Base-by-base conservation (phyloP, 2,888 invertebrate species). In the Smittia aterrima region DNA sequence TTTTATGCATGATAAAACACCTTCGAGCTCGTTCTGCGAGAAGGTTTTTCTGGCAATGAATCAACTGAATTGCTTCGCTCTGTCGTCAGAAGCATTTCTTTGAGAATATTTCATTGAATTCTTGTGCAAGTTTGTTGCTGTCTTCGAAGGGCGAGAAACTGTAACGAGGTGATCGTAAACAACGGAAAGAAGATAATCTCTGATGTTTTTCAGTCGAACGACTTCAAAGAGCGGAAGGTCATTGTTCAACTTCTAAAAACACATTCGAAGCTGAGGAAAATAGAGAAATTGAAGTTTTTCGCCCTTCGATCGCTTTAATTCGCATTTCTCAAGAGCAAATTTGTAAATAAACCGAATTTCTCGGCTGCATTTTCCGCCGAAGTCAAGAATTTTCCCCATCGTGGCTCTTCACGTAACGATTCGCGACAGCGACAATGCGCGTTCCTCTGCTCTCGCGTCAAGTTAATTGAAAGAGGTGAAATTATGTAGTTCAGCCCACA, bases 311-410 rank as follows among this genome's bases (percentile, higher is more conserved):
- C 32, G 32, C 9, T 32, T 32, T 32, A 32, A 32, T 32, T 32
- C 32, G 32, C 32, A 32, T 32, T 9, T 32, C 32, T 47, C 47
- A 16, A 47, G 11, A 24, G 66, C 38, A 38, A 13, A 66, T 18
- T 66, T 32, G 66, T 38, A 66, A 66, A 66, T 66, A n/a, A 16
- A 38, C 38, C 4, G 16, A 64, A 22, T n/a, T 64, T 64, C 66
- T 13, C 38, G 32, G 2, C 47, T 47, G 16, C 62, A 64, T 25
- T 24, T 64, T 64, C 11, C 62, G 38, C 38, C 38, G 38, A 38
- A 38, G 38, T 38, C 38, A 38, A 38, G 38, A 38, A 38, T 38
- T 38, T 38, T 38, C 9, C 4, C 9, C 38, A n/a, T n/a, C n/a
- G n/a, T n/a, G n/a, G n/a, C n/a, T n/a, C n/a, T n/a, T n/a, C n/a